These are phyloP conservation scores for Meteorus cinctellus DNA, from an alignment of 2,888 invertebrate genomes.

Conservation along the genomic window DNA sequence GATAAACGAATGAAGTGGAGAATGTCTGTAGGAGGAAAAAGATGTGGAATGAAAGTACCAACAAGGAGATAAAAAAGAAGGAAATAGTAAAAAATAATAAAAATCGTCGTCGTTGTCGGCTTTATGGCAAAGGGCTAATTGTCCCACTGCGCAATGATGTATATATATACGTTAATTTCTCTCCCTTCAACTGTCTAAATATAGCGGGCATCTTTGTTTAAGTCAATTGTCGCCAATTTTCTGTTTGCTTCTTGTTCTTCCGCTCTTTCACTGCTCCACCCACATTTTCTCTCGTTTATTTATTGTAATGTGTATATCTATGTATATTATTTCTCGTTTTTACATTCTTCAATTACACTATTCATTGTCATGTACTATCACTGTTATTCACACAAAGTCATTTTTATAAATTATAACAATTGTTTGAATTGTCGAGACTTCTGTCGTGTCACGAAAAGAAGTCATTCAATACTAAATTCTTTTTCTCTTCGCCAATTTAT, in stretches of 20 bases:
- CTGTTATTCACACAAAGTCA: no score
- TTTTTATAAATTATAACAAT: no score
- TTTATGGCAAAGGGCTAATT: constrained; percentile 26
- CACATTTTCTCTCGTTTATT: constrained; percentile 7
- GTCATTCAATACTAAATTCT: no score
- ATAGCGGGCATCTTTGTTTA: constrained; percentile 47
- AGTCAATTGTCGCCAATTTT: constrained; percentile 54
- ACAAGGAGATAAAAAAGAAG: not conserved
- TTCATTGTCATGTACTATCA: not conserved
- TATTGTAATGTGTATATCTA: not conserved
- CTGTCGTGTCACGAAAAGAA: no score
- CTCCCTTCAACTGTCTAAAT: constrained; percentile 36
- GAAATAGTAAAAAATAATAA: constrained; percentile 3
- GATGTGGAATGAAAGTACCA: constrained; percentile 3
- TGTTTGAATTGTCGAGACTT: no score
- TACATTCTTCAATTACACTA: not conserved
- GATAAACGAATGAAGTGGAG: not conserved
- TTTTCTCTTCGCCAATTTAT: no score
- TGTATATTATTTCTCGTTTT: constrained; percentile 7
- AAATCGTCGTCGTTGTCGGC: constrained; percentile 12
- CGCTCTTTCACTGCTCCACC: constrained; percentile 4
- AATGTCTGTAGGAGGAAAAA: constrained; percentile 10
- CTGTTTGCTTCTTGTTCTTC: constrained; percentile 23
- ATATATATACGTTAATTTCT: constrained; percentile 20
- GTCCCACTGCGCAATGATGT: constrained; percentile 3